Conservation (phyloP, 1,140 invertebrate genomes). For the Neodiprion pinetum region DNA sequence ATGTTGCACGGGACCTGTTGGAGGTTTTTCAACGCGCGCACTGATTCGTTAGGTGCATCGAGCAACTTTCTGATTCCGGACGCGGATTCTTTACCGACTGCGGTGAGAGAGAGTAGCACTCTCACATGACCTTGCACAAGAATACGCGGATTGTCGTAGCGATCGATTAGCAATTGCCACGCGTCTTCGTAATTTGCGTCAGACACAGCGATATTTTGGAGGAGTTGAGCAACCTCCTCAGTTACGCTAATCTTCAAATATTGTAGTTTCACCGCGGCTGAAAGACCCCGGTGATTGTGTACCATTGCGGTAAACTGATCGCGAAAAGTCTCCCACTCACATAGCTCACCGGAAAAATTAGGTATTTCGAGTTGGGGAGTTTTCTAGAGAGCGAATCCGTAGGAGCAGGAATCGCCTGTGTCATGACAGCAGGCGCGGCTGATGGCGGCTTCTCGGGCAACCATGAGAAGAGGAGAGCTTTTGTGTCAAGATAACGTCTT, state of each 20-base stretch:
- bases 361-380: neutral
- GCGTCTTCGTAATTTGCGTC: constrained; percentile 37
- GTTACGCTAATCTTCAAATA: constrained; percentile 4
- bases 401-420: neutral
- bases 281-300: neutral
- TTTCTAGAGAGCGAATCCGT: neutral
- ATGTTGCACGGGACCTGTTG: constrained; percentile 19
- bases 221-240: neutral
- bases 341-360: constrained; percentile 1
- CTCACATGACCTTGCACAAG: constrained; percentile 34
- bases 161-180: constrained; percentile 33
- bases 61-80: constrained; percentile 23
- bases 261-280: neutral
- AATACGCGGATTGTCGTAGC: constrained; percentile 36
- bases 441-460: neutral
- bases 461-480: neutral
- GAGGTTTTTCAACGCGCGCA: constrained; percentile 25
- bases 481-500: constrained; percentile 10
- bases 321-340: constrained; percentile 11
- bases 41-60: constrained; percentile 21
- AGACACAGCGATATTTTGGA: constrained; percentile 10
- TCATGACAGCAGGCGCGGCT: too few species aligned
- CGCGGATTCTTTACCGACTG: constrained; percentile 26
- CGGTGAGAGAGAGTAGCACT: constrained; percentile 30
- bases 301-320: constrained; percentile 5